A percentile compares a stretch with the other conserved stretches of the same genome.
Conservation (phyloP, 1,140 invertebrate genomes). For the Alviniconcha marisindica region DNA sequence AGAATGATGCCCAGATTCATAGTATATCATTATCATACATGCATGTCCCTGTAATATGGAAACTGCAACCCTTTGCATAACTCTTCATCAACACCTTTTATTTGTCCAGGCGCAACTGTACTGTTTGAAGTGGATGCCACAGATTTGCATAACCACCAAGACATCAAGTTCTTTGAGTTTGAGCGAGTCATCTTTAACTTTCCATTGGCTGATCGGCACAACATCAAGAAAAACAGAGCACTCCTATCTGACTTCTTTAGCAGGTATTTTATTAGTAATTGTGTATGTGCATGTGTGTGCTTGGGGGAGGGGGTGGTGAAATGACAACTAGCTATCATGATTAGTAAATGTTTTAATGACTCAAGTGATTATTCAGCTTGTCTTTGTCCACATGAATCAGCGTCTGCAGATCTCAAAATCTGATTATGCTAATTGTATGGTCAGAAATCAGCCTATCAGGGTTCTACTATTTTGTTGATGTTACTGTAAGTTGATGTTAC, state of each 20-base stretch:
- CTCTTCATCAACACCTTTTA: slow-evolving; percentile 6
- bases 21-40: too few species aligned
- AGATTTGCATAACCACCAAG: slow-evolving; percentile 60
- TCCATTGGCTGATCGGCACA: slow-evolving; percentile 82
- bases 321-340: not conserved
- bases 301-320: too few species aligned
- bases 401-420: too few species aligned
- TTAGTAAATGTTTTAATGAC: not conserved
- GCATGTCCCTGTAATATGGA: too few species aligned
- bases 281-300: too few species aligned
- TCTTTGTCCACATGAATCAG: not conserved
- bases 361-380: not conserved
- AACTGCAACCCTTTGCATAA: not conserved
- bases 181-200: slow-evolving; percentile 82
- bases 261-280: slow-evolving; percentile 62
- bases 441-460: too few species aligned
- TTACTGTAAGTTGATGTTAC: too few species aligned
- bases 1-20: too few species aligned
- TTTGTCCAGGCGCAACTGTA: slow-evolving; percentile 76
- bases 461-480: too few species aligned
- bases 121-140: slow-evolving; percentile 78
- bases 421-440: too few species aligned
- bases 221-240: slow-evolving; percentile 80
- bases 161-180: slow-evolving; percentile 72
- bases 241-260: slow-evolving; percentile 79